A percentile compares a stretch with the other conserved stretches of the same genome.
Conservation (phyloP, 2,888 invertebrate genomes). For the Xanthia togata region DNA sequence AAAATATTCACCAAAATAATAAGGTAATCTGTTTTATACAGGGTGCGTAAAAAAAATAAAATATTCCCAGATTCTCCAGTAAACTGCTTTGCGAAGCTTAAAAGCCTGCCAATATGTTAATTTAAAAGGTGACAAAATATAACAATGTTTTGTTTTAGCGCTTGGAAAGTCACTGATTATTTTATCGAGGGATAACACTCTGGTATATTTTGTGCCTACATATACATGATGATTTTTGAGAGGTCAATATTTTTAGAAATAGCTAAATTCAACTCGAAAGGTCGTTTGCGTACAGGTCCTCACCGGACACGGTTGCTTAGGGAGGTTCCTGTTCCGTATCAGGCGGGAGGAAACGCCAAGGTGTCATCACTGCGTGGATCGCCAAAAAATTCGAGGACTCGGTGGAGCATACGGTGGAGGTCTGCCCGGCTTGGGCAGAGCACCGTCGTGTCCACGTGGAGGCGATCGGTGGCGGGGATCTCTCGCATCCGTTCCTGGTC, state of each 20-base stretch:
- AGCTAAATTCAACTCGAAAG: neutral
- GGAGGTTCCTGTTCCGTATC: no score
- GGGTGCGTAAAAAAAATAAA: slow-evolving; percentile 28
- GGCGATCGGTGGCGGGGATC: no score
- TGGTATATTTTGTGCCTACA: no score
- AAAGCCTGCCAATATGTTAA: slow-evolving; percentile 66
- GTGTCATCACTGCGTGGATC: no score
- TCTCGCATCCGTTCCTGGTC: no score
- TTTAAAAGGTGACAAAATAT: slow-evolving; percentile 56
- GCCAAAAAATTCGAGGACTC: no score
- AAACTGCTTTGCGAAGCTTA: slow-evolving; percentile 58
- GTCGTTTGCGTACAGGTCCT: neutral
- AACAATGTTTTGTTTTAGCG: slow-evolving; percentile 47
- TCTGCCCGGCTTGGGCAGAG: no score
- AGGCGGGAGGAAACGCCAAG: no score
- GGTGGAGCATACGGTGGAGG: no score
- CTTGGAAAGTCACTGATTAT: slow-evolving; percentile 42
- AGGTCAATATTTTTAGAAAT: neutral
- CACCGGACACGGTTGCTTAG: no score
- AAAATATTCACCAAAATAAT: slow-evolving; percentile 12
- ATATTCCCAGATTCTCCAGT: slow-evolving; percentile 25
- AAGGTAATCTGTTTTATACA: slow-evolving; percentile 38
- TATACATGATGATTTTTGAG: no score
- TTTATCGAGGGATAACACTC: neutral
- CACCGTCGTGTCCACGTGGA: no score